Evolutionary conservation across 2,113 vertebrate species (phyloP).

Genomic region (Triplophysa tibetana): DNA sequence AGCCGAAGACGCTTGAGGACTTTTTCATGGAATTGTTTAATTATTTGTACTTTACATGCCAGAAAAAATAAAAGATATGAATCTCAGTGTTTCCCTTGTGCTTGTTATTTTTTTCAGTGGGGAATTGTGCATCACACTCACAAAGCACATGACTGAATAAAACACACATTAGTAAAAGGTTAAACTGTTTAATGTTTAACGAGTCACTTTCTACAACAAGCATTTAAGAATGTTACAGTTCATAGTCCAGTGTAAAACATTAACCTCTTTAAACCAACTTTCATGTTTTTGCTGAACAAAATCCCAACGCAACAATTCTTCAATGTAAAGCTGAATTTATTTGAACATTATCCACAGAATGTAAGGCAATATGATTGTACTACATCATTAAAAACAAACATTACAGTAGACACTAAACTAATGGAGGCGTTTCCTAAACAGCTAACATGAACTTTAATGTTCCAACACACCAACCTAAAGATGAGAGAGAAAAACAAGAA

Average conservation of each 20-base stretch:
- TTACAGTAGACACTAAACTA: neutral
- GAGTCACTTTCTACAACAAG: neutral
- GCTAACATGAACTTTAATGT: constrained; percentile 43
- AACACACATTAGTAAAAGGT: neutral
- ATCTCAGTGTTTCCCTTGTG: constrained; percentile 70
- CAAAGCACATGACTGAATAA: neutral
- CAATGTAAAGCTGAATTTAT: constrained; percentile 45
- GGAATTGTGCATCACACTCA: neutral
- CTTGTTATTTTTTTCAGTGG: constrained; percentile 14
- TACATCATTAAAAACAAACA: constrained; percentile 2
- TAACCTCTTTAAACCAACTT: neutral
- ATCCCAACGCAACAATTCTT: neutral
- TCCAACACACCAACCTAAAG: constrained; percentile 55
- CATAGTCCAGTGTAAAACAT: constrained; percentile 6
- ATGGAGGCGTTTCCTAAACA: constrained; percentile 12
- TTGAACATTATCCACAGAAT: constrained; percentile 41
- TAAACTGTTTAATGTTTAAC: neutral
- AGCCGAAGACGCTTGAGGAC: constrained; percentile 91
- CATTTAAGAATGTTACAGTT: neutral
- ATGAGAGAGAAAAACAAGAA: neutral
- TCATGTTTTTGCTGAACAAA: neutral
- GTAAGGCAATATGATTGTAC: neutral
- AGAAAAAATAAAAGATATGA: constrained; percentile 92
- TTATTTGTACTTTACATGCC: constrained; percentile 98
- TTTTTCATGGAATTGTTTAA: constrained; percentile 98